Evolutionary conservation across 2,113 vertebrate species (phyloP).

Genomic region (Otis tarda): DNA sequence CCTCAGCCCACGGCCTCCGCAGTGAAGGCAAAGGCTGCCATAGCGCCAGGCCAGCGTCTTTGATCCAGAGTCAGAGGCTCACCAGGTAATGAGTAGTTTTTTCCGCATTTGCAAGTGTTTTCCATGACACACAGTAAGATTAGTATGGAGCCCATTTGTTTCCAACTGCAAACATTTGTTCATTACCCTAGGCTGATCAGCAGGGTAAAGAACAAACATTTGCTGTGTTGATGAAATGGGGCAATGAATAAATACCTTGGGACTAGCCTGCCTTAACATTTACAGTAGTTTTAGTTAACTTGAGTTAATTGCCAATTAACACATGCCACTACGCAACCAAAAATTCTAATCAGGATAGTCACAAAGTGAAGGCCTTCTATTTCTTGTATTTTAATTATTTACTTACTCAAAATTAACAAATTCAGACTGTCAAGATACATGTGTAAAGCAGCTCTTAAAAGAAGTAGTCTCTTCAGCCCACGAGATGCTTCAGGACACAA

Average conservation of each 20-base stretch:
- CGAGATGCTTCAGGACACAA: neutral
- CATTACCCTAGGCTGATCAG: conserved; percentile 17
- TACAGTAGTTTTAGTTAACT: conserved; percentile 11
- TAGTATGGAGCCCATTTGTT: neutral
- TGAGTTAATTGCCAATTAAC: neutral
- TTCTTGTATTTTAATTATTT: neutral
- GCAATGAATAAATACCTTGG: neutral
- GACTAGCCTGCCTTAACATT: conserved; percentile 14
- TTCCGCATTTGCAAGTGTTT: neutral
- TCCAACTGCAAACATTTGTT: conserved; percentile 32
- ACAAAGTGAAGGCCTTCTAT: neutral
- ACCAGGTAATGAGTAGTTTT: neutral
- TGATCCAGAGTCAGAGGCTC: neutral
- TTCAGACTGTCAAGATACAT: neutral
- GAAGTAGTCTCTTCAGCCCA: neutral
- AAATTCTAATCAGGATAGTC: neutral
- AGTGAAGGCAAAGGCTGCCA: neutral
- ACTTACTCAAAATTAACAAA: neutral
- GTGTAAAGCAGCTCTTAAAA: neutral
- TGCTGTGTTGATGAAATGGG: neutral
- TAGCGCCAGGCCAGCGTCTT: neutral
- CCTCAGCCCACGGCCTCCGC: neutral
- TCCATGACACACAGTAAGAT: neutral
- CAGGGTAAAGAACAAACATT: conserved; percentile 32
- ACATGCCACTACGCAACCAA: neutral